A percentile compares a stretch with the other conserved stretches of the same genome.
phyloP scores from a whole-genome alignment of 2,113 vertebrate species.

The Atherinomorus stipes region DNA sequence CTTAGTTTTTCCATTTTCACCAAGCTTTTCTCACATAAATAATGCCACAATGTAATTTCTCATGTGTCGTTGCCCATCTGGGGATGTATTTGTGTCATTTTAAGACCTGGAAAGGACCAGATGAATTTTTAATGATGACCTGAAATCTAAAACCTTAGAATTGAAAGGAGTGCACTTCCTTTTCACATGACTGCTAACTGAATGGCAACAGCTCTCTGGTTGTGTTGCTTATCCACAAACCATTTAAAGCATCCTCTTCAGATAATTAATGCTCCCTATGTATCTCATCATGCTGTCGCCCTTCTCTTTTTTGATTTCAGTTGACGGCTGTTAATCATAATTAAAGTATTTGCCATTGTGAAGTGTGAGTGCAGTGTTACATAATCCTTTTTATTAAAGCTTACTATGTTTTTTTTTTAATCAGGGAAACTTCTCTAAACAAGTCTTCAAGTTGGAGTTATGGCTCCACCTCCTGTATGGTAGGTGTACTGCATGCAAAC shows the following conservation, averaged over 20 bases:
- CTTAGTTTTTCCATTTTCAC: neutral
- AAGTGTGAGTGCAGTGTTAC: neutral
- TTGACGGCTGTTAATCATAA: neutral
- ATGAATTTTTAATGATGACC: no score
- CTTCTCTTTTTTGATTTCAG: neutral
- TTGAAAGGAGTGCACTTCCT: neutral
- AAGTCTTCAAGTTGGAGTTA: neutral
- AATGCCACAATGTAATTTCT: neutral
- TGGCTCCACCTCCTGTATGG: conserved; percentile 35
- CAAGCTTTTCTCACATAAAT: neutral
- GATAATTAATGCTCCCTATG: no score
- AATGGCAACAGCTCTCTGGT: neutral
- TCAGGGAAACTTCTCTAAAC: no score
- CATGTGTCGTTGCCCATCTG: neutral
- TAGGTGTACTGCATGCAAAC: neutral
- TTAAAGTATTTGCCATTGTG: neutral
- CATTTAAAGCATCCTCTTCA: no score
- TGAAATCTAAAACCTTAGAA: no score
- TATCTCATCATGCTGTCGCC: no score
- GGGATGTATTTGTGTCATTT: neutral
- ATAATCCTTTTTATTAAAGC: neutral
- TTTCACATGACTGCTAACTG: neutral
- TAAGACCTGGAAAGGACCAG: no score
- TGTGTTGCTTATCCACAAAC: neutral
- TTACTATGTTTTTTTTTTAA: no score